Percentiles rank a stretch among this genome's conserved stretches.
Conservation (phyloP, 2,113 vertebrate species). For the Isurus oxyrinchus region DNA sequence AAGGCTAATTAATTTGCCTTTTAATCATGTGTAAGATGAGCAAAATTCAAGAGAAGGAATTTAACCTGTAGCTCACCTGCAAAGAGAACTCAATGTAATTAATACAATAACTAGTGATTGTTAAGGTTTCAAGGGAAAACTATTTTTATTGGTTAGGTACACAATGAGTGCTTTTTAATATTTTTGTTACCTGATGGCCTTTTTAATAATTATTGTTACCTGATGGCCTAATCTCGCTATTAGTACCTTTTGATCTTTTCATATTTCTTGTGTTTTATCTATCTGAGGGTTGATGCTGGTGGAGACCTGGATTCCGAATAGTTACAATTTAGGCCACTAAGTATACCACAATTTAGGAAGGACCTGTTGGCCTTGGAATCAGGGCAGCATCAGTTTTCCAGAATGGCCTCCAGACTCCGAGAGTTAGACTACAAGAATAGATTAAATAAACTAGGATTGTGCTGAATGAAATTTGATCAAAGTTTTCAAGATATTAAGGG, state of each 20-base stretch:
- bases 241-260: background rate
- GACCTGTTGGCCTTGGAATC: too few relatives aligned
- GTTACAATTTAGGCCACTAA: background rate
- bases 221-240: background rate
- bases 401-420: too few relatives aligned
- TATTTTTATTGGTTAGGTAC: background rate
- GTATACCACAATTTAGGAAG: too few relatives aligned
- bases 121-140: background rate
- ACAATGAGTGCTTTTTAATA: background rate
- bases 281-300: background rate
- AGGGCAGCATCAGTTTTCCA: too few relatives aligned
- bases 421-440: too few relatives aligned
- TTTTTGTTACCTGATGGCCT: background rate
- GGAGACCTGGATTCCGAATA: background rate
- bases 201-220: background rate
- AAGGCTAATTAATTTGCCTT: background rate
- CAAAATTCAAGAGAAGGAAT: background rate
- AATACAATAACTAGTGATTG: background rate
- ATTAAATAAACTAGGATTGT: too few relatives aligned
- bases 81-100: background rate
- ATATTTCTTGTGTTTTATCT: background rate
- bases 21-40: background rate
- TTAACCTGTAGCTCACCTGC: background rate
- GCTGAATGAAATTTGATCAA: too few relatives aligned
- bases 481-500: too few relatives aligned